Evolutionary conservation across 2,888 invertebrate genomes (phyloP).

Genomic region (Steinernema scapterisci): DNA sequence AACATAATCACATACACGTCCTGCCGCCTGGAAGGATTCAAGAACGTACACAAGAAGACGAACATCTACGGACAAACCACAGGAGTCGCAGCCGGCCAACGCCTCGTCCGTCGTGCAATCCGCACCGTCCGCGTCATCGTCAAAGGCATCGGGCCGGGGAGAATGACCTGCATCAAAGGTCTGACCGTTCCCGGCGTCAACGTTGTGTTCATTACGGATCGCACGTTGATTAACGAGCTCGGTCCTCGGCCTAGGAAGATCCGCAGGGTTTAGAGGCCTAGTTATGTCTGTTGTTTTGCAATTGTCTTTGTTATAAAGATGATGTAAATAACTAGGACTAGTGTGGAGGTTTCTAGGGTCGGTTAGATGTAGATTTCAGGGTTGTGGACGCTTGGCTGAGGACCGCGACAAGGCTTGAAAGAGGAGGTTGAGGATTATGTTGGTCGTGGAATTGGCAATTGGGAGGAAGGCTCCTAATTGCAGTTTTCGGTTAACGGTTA

Average conservation of each 20-base stretch:
- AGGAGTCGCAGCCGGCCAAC: slow-evolving; percentile 78
- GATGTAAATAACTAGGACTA: neutral
- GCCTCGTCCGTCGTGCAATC: slow-evolving; percentile 66
- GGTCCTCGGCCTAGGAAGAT: slow-evolving; percentile 81
- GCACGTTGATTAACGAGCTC: slow-evolving; percentile 81
- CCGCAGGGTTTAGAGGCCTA: slow-evolving; percentile 76
- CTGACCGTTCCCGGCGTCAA: slow-evolving; percentile 87
- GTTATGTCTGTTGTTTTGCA: neutral
- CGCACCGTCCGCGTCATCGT: slow-evolving; percentile 65
- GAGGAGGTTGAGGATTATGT: no score
- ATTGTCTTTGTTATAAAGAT: neutral
- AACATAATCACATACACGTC: slow-evolving; percentile 62
- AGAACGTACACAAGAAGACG: slow-evolving; percentile 91
- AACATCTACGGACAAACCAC: slow-evolving; percentile 95
- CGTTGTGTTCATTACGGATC: slow-evolving; percentile 89
- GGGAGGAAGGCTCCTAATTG: no score
- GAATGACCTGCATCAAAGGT: slow-evolving; percentile 85
- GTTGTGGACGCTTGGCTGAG: no score
- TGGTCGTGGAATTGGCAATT: no score
- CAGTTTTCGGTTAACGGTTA: no score
- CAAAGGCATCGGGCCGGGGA: slow-evolving; percentile 69
- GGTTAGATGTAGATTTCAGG: no score
- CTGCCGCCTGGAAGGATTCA: slow-evolving; percentile 86
- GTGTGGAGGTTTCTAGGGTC: no score
- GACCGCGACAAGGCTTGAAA: no score